A percentile compares a stretch with the other conserved stretches of the same genome.
Evolutionary conservation across 2,797 vertebrate species (phyloP).

Genomic region (Nyctalus aviator): DNA sequence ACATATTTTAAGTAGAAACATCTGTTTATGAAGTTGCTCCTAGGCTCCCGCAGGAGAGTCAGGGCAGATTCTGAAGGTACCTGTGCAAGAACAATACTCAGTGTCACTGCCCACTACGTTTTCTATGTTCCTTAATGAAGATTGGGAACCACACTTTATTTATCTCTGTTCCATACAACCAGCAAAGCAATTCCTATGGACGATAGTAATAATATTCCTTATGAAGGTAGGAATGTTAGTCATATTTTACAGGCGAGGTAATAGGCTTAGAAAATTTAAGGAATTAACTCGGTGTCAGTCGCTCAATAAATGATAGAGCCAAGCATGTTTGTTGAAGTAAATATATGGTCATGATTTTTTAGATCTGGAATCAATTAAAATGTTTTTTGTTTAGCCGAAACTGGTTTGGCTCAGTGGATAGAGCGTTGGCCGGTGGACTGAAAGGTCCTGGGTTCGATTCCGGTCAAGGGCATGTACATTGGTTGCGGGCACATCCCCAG

Average conservation of each 20-base stretch:
- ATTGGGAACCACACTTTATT: not conserved
- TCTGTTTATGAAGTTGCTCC: not conserved
- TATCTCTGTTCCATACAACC: not conserved
- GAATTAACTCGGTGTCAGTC: not conserved
- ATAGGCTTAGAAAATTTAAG: constrained; percentile 1
- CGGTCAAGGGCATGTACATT: too few relatives aligned
- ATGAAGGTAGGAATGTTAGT: not conserved
- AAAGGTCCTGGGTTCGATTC: too few relatives aligned
- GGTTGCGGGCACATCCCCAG: too few relatives aligned
- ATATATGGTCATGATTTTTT: constrained; percentile 7
- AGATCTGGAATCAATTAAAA: constrained; percentile 12
- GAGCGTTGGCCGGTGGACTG: too few relatives aligned
- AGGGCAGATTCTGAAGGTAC: not conserved
- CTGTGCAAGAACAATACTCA: not conserved
- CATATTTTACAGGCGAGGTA: not conserved
- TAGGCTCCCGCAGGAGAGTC: not conserved
- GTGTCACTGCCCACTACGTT: not conserved
- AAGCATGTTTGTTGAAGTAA: constrained; percentile 23
- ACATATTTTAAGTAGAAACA: constrained; percentile 7
- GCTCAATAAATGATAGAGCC: not conserved
- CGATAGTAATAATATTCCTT: not conserved
- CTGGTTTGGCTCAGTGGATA: too few relatives aligned
- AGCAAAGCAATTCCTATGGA: not conserved
- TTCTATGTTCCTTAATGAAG: not conserved
- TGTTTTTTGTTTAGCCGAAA: not conserved